Base-by-base conservation (phyloP, 2,888 invertebrate species). In the Caenorhabditis sp. region DNA sequence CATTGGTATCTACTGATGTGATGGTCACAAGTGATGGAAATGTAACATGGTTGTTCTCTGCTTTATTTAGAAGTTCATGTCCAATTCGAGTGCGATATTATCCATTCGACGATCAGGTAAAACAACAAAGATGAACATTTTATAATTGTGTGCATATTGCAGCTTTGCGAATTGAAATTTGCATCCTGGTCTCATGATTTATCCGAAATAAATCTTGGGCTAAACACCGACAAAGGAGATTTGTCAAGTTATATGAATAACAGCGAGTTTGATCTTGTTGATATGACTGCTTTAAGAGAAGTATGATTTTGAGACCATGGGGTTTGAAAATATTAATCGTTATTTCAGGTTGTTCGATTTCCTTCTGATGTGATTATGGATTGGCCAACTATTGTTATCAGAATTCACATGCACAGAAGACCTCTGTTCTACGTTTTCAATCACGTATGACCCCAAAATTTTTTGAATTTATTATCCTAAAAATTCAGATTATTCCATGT, bases 181-280 rank as follows among this genome's bases (percentile, higher is more conserved):
- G 90, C 90, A 8, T 90, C 90, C 1, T 91, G 91, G 91, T 90
- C 90, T 0, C 91, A 90, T 84, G 90, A 90, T 75, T 89, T 90
- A 10, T 67, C 71, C 1, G 89, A 89, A 77, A 85, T 91, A 66
- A 83, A 93, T 86, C 88, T 94, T 59, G 91, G 92, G 77, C 92
- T 92, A 85, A 92, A 93, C 86, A 92, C 92, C 63, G 92, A 93
- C 64, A 79, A 83, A 43, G 94, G 94, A 0, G 94, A 95, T 89
- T 91, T 93, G 61, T 93, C 93, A 80, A 94, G 94, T 90, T 95
- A 94, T 89, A 93, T 94, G 87, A 92, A 93, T n/a, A 95, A 94
- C 88, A 94, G 94, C 0, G 95, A 95, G 89, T 95, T 94, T 89
- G 93, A 93, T 88, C 89, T 95, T 80, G 85, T 90, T 25, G 88